A percentile compares a stretch with the other conserved stretches of the same genome.
These are phyloP conservation scores for Apis dorsata DNA, from an alignment of 1,140 invertebrate species.

Conservation along the genomic window DNA sequence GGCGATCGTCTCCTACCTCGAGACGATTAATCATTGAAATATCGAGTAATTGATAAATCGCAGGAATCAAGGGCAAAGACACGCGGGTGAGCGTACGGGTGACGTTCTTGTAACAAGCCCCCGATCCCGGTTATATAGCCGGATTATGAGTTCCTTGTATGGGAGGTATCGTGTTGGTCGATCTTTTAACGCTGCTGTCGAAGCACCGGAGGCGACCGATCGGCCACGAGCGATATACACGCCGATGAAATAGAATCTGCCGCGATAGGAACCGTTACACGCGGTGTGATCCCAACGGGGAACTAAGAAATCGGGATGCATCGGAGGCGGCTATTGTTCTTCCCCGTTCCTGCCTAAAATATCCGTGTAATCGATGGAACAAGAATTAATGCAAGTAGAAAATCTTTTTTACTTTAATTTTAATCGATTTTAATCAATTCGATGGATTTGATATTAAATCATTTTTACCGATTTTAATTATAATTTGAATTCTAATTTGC, in stretches of 20 bases:
- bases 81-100: conserved; percentile 15
- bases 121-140: neutral
- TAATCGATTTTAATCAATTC: too few species aligned
- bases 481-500: too few species aligned
- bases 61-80: conserved; percentile 50
- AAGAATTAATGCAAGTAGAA: too few species aligned
- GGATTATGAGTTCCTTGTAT: conserved; percentile 40
- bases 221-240: conserved; percentile 16
- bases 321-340: neutral
- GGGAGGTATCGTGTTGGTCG: conserved; percentile 40
- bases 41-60: conserved; percentile 61
- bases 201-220: conserved; percentile 35
- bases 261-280: conserved; percentile 51
- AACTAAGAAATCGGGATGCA: conserved; percentile 32
- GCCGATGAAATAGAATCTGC: conserved; percentile 49
- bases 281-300: conserved; percentile 18
- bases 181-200: conserved; percentile 46
- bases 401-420: too few species aligned
- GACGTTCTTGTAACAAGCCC: neutral
- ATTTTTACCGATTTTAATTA: too few species aligned
- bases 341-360: too few species aligned
- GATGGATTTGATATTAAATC: too few species aligned
- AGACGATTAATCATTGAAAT: conserved; percentile 54
- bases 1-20: neutral
- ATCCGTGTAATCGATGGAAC: too few species aligned